Percentiles rank a stretch among this genome's conserved stretches.
Conservation (phyloP, 2,113 vertebrate genomes). For the Octodon degus region DNA sequence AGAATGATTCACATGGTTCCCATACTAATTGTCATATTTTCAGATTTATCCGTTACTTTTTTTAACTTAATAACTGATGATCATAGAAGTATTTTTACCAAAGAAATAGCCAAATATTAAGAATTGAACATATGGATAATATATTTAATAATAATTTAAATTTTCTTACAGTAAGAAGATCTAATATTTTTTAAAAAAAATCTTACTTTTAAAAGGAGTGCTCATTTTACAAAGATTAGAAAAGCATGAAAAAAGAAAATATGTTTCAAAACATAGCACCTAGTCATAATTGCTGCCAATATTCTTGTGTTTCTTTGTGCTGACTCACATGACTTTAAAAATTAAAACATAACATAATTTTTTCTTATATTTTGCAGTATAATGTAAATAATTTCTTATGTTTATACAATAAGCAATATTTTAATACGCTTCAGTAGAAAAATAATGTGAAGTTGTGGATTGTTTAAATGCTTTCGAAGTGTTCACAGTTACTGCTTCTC, state of each 20-base stretch:
- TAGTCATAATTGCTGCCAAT: neutral
- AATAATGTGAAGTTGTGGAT: neutral
- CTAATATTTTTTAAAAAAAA: constrained; percentile 31
- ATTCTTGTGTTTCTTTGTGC: neutral
- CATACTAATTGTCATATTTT: neutral
- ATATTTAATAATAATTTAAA: neutral
- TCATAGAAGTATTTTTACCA: neutral
- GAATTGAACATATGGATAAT: neutral
- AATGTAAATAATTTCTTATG: neutral
- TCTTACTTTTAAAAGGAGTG: neutral
- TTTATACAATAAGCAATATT: neutral
- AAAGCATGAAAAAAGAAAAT: neutral
- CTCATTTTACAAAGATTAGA: neutral
- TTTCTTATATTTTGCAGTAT: neutral
- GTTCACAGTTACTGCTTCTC: neutral
- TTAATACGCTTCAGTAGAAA: neutral
- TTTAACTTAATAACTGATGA: neutral
- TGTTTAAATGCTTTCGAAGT: constrained; percentile 24
- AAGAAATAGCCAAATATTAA: neutral
- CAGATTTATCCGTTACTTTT: neutral
- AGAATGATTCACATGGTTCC: neutral
- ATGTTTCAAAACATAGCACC: neutral
- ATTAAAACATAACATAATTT: constrained; percentile 5
- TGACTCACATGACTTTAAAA: neutral
- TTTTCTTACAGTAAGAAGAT: neutral